These are phyloP conservation scores for Agriotes lineatus DNA, from an alignment of 2,888 invertebrate species.

Conservation along the genomic window DNA sequence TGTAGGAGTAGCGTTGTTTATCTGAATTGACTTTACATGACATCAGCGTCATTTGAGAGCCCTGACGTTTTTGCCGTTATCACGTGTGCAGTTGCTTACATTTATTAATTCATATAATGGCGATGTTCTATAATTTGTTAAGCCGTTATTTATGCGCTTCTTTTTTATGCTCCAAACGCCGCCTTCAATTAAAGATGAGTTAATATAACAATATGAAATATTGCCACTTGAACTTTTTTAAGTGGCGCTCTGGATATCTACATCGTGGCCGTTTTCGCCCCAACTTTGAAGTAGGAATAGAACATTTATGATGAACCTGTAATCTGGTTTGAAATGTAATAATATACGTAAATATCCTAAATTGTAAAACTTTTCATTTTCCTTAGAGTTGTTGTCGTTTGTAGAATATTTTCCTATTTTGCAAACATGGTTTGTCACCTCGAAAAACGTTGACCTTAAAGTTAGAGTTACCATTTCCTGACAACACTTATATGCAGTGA, in stretches of 20 bases:
- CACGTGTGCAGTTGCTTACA: conserved; percentile 18
- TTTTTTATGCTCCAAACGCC: background rate
- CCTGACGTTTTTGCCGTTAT: conserved; percentile 8
- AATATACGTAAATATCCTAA: too few species aligned
- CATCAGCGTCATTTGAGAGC: conserved; percentile 27
- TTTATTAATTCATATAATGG: conserved; percentile 17
- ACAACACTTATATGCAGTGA: too few species aligned
- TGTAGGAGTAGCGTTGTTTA: conserved; percentile 10
- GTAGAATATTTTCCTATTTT: too few species aligned
- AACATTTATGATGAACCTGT: too few species aligned
- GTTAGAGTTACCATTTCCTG: too few species aligned
- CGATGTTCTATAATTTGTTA: conserved; percentile 20
- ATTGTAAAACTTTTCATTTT: too few species aligned
- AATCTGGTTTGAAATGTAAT: too few species aligned
- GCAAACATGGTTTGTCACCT: too few species aligned
- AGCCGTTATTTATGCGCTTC: conserved; percentile 8
- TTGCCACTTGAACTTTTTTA: conserved; percentile 1
- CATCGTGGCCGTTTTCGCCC: too few species aligned
- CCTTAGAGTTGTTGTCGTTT: too few species aligned
- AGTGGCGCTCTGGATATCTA: background rate
- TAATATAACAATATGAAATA: conserved; percentile 16
- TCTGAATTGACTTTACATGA: conserved; percentile 18
- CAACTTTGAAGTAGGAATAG: background rate
- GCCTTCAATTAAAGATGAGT: conserved; percentile 10
- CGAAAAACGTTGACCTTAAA: too few species aligned